A percentile compares a stretch with the other conserved stretches of the same genome.
These are phyloP conservation scores for Hippasteria phrygiana DNA, from an alignment of 53 echinoderm and acorn worm genomes.

Conservation along the genomic window DNA sequence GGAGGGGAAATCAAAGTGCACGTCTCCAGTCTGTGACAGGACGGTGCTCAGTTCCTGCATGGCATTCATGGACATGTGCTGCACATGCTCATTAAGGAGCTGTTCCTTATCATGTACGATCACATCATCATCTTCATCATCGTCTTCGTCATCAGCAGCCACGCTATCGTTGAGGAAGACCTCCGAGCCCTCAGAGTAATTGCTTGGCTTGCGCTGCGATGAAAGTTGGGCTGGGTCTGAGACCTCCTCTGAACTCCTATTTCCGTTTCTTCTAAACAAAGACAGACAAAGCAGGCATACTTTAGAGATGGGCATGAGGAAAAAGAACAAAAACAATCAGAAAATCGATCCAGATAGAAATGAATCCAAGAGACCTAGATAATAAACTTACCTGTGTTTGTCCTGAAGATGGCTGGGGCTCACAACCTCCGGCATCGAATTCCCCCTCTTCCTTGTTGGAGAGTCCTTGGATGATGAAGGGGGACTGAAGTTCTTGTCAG, in stretches of 20 bases:
- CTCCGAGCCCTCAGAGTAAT: constrained; percentile 35
- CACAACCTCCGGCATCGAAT: constrained; percentile 37
- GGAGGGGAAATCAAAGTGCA: constrained; percentile 36
- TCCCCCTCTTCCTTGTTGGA: constrained; percentile 34
- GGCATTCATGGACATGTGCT: constrained; percentile 79
- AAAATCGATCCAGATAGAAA: too few relatives aligned
- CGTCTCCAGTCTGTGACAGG: constrained; percentile 41
- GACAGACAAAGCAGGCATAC: too few relatives aligned
- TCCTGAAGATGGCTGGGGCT: not conserved
- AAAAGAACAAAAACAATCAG: too few relatives aligned
- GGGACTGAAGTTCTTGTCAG: constrained; percentile 74
- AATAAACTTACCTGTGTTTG: not conserved
- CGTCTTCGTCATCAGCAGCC: not conserved
- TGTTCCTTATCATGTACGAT: constrained; percentile 62
- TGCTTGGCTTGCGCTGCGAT: constrained; percentile 31
- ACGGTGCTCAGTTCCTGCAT: constrained; percentile 78
- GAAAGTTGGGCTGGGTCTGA: not conserved
- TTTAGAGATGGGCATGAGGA: too few relatives aligned
- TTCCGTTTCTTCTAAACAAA: not conserved
- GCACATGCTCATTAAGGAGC: constrained; percentile 76
- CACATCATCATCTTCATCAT: constrained; percentile 41
- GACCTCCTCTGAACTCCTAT: not conserved
- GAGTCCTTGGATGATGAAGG: constrained; percentile 56
- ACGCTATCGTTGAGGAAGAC: constrained; percentile 28
- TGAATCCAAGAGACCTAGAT: not conserved